Base-by-base conservation (phyloP, 1,140 invertebrate species). In the Anagrus nilaparvatae region DNA sequence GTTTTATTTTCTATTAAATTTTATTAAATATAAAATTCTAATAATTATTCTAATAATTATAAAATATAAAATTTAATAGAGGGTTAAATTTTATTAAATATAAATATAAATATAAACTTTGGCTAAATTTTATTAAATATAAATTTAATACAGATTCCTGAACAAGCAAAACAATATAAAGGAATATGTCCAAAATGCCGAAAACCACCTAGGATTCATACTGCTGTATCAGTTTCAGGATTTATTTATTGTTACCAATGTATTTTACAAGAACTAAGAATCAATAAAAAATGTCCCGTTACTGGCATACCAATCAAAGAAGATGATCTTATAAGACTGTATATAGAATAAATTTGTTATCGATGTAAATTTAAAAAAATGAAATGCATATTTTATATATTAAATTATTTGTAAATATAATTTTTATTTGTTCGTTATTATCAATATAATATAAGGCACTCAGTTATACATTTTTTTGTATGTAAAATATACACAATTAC, bases 181-280 rank as follows among this genome's bases (percentile, higher is more conserved):
- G 72, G 73, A 46, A 60, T 72, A 46, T 85, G 82, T 62, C 81
- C 81, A 3, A 57, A 84, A 37, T 85, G 81, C 56, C 53, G 69
- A 35, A 74, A 75, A 50, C 48, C 54, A 5, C 77, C 77, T 61
- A 72, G 67, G 49, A 77, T 81, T 53, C 77, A 80, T 36, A 81
- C 80, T 3, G 79, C 76, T 25, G 54, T 86, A 13, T 67, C 75
- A 25, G 75, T 82, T 2, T 84, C 81, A 19, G 82, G 82, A 76
- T 83, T 66, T 65, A 59, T 67, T 44, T 85, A 81, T 61, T 85
- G 81, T 54, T 85, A 82, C 55, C 65, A 70, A n/a, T 85, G 82
- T 53, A 79, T 84, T 36, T 64, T 75, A 39, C 63, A 66, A 2
- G 70, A 78, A 53, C 51, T 84, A 46, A 65, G 70, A 18, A 62